Evolutionary conservation across 2,113 vertebrate genomes (phyloP).

Genomic region (Ancistrus triradiatus): DNA sequence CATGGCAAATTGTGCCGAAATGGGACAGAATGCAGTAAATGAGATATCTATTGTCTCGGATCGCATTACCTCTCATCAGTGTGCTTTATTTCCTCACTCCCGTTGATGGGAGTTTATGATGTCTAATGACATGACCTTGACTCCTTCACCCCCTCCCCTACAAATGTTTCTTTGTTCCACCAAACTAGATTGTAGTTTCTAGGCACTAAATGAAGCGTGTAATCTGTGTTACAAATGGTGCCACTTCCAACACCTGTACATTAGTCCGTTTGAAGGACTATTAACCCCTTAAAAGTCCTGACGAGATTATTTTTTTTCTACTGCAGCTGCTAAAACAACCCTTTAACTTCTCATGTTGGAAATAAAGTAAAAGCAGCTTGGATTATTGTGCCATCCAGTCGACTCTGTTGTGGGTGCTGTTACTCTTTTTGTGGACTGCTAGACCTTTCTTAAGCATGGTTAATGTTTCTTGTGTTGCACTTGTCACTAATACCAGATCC

Average conservation of each 20-base stretch:
- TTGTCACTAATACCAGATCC: too few species aligned
- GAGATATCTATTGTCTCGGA: conserved; percentile 64
- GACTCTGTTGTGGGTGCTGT: too few species aligned
- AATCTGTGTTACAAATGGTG: conserved; percentile 34
- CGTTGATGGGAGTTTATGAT: conserved; percentile 66
- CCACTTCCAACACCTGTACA: conserved; percentile 40
- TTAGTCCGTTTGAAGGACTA: conserved; percentile 5
- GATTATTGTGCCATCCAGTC: too few species aligned
- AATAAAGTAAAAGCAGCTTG: too few species aligned
- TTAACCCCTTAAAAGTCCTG: not conserved
- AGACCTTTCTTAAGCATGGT: too few species aligned
- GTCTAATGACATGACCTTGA: conserved; percentile 61
- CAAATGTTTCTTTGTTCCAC: conserved; percentile 46
- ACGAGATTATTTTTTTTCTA: not conserved
- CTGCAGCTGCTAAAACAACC: not conserved
- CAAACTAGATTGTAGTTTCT: conserved; percentile 37
- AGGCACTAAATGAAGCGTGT: conserved; percentile 38
- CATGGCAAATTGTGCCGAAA: conserved; percentile 62
- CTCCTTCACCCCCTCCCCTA: conserved; percentile 27
- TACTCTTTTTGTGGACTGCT: too few species aligned
- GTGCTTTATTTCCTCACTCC: conserved; percentile 77
- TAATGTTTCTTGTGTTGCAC: too few species aligned
- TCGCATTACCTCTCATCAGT: conserved; percentile 74
- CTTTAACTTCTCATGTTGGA: not conserved
- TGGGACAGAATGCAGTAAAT: conserved; percentile 67